Evolutionary conservation across 53 echinoderm and acorn worm species (phyloP).

Genomic region (Holothuria leucospilota): DNA sequence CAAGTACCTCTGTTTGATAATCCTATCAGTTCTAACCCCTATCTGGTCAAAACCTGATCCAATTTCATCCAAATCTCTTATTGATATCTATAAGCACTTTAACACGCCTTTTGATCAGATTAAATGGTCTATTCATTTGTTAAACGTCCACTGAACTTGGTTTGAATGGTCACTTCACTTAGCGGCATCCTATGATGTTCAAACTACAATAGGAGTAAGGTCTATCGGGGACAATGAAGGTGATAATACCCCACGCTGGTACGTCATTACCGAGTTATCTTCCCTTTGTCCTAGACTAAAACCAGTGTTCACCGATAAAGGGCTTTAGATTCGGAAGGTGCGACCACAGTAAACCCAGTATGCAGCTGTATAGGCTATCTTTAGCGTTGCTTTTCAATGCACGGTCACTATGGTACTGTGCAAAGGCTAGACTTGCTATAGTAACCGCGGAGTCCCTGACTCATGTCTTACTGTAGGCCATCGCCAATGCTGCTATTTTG

Average conservation of each 20-base stretch:
- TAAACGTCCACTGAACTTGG: conserved; percentile 33
- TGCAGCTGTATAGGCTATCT: no score
- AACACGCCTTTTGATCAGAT: conserved; percentile 31
- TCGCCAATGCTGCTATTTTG: no score
- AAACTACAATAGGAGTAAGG: neutral
- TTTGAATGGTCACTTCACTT: conserved; percentile 24
- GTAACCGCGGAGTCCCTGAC: no score
- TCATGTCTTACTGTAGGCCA: no score
- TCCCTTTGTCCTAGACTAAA: neutral
- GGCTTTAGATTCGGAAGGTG: no score
- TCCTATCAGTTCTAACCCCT: neutral
- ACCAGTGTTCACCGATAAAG: no score
- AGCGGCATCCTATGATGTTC: conserved; percentile 25
- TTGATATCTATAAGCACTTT: conserved; percentile 25
- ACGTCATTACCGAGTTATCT: conserved; percentile 10
- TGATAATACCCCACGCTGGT: conserved; percentile 44
- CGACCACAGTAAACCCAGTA: no score
- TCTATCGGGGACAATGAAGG: neutral
- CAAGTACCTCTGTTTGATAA: neutral
- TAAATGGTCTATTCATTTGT: conserved; percentile 29
- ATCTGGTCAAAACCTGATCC: neutral
- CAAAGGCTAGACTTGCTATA: no score
- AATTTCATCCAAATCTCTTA: conserved; percentile 26
- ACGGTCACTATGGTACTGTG: no score
- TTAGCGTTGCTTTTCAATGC: no score